Evolutionary conservation across 2,888 invertebrate species (phyloP).

Genomic region (Hartigia nigra): DNA sequence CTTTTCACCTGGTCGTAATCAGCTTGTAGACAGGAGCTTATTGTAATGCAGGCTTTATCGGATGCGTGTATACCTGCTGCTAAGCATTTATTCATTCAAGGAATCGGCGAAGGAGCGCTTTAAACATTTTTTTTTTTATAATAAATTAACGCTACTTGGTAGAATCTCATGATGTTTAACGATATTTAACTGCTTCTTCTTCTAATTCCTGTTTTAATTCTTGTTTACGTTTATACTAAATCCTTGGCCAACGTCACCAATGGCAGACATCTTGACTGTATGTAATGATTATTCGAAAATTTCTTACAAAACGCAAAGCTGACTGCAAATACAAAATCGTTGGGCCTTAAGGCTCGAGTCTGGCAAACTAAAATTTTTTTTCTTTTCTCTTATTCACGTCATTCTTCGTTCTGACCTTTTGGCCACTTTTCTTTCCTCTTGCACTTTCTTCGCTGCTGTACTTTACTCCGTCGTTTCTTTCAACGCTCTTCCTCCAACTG

Average conservation of each 20-base stretch:
- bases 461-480: not conserved
- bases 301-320: not conserved
- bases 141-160: constrained; percentile 25
- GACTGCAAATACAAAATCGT: not conserved
- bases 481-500: not conserved
- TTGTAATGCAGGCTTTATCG: not conserved
- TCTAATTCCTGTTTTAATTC: not conserved
- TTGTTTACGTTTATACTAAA: not conserved
- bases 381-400: not conserved
- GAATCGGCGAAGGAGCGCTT: not conserved
- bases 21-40: not conserved
- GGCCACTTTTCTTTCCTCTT: not conserved
- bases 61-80: not conserved
- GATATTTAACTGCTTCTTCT: not conserved
- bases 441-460: not conserved
- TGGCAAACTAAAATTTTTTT: not conserved
- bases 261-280: not conserved
- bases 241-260: not conserved
- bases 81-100: not conserved
- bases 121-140: constrained; percentile 35
- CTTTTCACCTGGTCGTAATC: not conserved
- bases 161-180: constrained; percentile 11
- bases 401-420: not conserved
- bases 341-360: not conserved
- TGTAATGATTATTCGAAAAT: not conserved